These are phyloP conservation scores for Portevinia maculata DNA, from an alignment of 2,888 invertebrate species.

Conservation along the genomic window DNA sequence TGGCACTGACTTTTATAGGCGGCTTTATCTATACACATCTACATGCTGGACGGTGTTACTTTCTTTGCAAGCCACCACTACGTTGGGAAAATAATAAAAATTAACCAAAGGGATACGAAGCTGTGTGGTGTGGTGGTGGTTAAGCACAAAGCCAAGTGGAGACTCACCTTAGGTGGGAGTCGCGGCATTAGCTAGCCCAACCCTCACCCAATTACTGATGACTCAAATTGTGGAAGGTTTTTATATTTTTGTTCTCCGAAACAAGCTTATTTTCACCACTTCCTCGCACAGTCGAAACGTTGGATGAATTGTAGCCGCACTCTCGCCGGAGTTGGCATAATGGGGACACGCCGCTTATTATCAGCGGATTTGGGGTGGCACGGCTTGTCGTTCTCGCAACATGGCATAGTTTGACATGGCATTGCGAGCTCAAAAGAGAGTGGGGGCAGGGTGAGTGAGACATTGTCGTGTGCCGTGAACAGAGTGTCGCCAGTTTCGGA, in stretches of 20 bases:
- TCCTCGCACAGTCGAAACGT: constrained; percentile 45
- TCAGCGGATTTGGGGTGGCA: constrained; percentile 72
- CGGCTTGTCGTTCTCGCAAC: constrained; percentile 65
- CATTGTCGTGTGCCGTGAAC: constrained; percentile 72
- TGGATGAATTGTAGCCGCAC: constrained; percentile 74
- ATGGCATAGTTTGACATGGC: constrained; percentile 32
- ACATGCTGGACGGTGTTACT: constrained; percentile 71
- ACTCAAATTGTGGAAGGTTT: constrained; percentile 73
- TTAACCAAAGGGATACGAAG: constrained; percentile 47
- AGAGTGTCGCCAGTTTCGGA: constrained; percentile 68
- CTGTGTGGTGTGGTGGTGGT: constrained; percentile 43
- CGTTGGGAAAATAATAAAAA: constrained; percentile 51
- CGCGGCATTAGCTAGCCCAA: constrained; percentile 69
- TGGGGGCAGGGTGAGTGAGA: constrained; percentile 51
- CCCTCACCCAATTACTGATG: constrained; percentile 73
- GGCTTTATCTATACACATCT: constrained; percentile 69
- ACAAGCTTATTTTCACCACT: constrained; percentile 66
- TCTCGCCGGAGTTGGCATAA: constrained; percentile 69
- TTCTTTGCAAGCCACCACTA: constrained; percentile 56
- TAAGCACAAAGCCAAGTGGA: constrained; percentile 71
- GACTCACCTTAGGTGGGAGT: constrained; percentile 70
- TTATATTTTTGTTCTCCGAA: constrained; percentile 48
- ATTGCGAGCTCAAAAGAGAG: constrained; percentile 34
- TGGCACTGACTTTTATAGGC: constrained; percentile 64
- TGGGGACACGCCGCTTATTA: constrained; percentile 71